These are phyloP conservation scores for Ameiurus melas DNA, from an alignment of 2,113 vertebrate species.

Conservation along the genomic window DNA sequence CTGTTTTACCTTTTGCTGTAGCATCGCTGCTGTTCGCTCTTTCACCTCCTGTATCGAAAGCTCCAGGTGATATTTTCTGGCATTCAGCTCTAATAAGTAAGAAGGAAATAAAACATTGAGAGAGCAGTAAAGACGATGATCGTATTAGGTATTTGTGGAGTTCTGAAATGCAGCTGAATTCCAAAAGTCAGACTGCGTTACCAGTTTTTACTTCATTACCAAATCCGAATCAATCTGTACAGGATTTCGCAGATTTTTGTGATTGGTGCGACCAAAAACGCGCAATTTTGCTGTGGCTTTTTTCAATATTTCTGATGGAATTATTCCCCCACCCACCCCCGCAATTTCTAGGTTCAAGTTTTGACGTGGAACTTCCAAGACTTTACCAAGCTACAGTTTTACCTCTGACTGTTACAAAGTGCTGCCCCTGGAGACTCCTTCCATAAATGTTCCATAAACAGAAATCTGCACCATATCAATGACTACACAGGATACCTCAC, in stretches of 20 bases:
- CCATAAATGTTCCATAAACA: neutral
- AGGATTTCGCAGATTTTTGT: too few relatives aligned
- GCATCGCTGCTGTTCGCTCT: slow-evolving; percentile 44
- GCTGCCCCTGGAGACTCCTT: neutral
- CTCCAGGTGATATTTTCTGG: slow-evolving; percentile 45
- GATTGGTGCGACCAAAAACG: too few relatives aligned
- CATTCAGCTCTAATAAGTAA: slow-evolving; percentile 47
- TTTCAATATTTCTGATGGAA: too few relatives aligned
- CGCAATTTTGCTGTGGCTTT: too few relatives aligned
- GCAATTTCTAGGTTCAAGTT: too few relatives aligned
- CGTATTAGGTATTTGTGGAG: neutral
- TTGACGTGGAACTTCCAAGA: too few relatives aligned
- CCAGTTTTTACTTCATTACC: neutral
- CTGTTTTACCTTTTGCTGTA: slow-evolving; percentile 53
- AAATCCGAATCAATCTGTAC: neutral
- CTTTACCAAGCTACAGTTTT: too few relatives aligned
- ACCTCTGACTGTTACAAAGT: neutral
- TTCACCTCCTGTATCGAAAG: slow-evolving; percentile 37
- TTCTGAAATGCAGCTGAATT: neutral
- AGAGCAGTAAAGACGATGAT: neutral
- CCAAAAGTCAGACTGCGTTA: neutral
- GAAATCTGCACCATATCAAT: neutral
- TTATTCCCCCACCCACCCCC: too few relatives aligned
- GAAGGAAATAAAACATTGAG: neutral
- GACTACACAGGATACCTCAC: neutral